These are phyloP conservation scores for Procambarus clarkii DNA, from an alignment of 1,140 invertebrate genomes.

Conservation along the genomic window DNA sequence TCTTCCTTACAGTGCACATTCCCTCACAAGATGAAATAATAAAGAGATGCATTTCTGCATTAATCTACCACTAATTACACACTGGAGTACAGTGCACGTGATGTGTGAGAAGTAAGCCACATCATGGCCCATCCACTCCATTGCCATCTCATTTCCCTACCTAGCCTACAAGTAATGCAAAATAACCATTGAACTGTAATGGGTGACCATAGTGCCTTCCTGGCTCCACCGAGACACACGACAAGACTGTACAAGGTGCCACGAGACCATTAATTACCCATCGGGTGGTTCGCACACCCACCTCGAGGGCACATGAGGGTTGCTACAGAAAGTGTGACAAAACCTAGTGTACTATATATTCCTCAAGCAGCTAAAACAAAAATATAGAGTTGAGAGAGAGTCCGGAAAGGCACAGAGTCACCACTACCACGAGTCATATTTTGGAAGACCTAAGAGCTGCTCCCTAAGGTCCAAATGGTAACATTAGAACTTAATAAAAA, in stretches of 20 bases:
- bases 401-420: not conserved
- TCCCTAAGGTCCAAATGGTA: not conserved
- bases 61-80: not conserved
- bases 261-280: no score
- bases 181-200: conserved; percentile 7
- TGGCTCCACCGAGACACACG: not conserved
- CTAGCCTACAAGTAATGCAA: conserved; percentile 37
- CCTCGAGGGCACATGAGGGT: not conserved
- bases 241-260: no score
- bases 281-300: not conserved
- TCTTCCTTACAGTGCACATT: not conserved
- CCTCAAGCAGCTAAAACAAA: not conserved
- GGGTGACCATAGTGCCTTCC: not conserved
- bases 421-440: not conserved
- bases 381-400: not conserved
- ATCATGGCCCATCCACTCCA: not conserved
- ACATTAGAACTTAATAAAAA: not conserved
- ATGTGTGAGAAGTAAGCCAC: not conserved
- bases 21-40: not conserved
- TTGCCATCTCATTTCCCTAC: conserved; percentile 12
- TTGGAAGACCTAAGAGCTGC: not conserved
- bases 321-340: not conserved
- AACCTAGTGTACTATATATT: not conserved
- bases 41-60: not conserved
- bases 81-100: not conserved